Percentiles rank a stretch among this genome's conserved stretches.
Evolutionary conservation across 2,888 invertebrate species (phyloP).

Genomic region (Dinocampus coccinellae): DNA sequence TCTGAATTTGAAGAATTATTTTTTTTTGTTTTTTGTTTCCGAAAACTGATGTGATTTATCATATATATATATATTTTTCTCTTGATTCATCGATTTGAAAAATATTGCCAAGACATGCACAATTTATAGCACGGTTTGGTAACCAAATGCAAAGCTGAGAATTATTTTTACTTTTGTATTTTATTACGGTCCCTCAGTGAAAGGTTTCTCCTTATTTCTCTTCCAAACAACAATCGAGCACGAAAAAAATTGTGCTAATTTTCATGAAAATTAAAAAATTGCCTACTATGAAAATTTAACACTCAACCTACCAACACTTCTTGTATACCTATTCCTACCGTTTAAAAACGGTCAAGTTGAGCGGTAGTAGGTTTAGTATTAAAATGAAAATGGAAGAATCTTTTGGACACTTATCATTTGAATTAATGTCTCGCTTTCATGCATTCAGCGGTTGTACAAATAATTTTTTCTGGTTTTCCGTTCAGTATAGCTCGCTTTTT

Average conservation of each 20-base stretch:
- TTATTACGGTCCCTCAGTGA: neutral
- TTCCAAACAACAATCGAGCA: neutral
- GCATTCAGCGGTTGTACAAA: slow-evolving; percentile 13
- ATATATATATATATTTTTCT: too few species aligned
- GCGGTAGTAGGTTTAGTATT: slow-evolving; percentile 23
- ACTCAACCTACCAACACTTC: too few species aligned
- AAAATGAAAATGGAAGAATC: slow-evolving; percentile 54
- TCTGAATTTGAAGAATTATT: too few species aligned
- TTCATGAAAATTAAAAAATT: slow-evolving; percentile 6
- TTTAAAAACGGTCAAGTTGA: too few species aligned
- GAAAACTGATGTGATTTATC: too few species aligned
- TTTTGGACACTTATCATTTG: slow-evolving; percentile 50
- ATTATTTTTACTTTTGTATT: neutral
- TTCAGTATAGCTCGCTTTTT: neutral
- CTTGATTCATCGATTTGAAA: too few species aligned
- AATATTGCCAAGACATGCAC: slow-evolving; percentile 20
- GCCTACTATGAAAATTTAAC: too few species aligned
- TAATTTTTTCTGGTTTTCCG: neutral
- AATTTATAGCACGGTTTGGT: slow-evolving; percentile 7
- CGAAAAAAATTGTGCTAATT: slow-evolving; percentile 16
- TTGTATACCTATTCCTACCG: too few species aligned
- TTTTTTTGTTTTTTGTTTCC: too few species aligned
- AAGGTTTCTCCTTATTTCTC: neutral
- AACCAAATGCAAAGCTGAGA: slow-evolving; percentile 5
- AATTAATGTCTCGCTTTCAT: slow-evolving; percentile 25